Conservation (phyloP, 1,140 invertebrate genomes). For the Triops longicaudatus region DNA sequence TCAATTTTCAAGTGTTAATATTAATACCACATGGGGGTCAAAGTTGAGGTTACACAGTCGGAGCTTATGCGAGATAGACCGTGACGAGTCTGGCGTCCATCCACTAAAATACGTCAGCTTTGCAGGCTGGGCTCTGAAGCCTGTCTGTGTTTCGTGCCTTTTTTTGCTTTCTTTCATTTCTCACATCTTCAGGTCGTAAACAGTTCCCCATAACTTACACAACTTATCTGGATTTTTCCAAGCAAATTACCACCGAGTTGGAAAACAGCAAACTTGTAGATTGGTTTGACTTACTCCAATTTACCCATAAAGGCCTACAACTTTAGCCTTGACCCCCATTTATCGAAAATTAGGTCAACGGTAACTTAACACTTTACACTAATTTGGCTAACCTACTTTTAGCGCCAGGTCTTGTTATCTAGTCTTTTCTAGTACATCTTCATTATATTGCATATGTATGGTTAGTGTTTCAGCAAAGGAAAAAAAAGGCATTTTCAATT, state of each 20-base stretch:
- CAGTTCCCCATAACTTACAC: neutral
- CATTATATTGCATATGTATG: no score
- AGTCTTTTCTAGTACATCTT: neutral
- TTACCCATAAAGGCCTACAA: neutral
- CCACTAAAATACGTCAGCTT: conserved; percentile 4
- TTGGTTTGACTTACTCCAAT: neutral
- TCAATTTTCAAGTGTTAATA: conserved; percentile 6
- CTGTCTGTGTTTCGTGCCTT: neutral
- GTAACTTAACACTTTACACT: neutral
- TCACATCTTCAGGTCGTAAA: neutral
- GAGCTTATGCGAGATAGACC: neutral
- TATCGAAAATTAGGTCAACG: neutral
- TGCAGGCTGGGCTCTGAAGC: neutral
- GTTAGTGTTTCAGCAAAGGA: neutral
- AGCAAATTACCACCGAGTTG: neutral
- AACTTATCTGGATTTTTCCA: neutral
- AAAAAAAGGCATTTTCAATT: no score
- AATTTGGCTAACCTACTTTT: neutral
- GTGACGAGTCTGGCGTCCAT: conserved; percentile 3
- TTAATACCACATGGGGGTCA: conserved; percentile 7
- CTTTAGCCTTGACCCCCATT: neutral
- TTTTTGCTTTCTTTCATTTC: neutral
- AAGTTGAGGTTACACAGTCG: neutral
- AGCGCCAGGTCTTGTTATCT: neutral
- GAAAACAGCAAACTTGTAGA: neutral